Evolutionary conservation across 2,888 invertebrate genomes (phyloP).

Genomic region (Penaeus monodon): DNA sequence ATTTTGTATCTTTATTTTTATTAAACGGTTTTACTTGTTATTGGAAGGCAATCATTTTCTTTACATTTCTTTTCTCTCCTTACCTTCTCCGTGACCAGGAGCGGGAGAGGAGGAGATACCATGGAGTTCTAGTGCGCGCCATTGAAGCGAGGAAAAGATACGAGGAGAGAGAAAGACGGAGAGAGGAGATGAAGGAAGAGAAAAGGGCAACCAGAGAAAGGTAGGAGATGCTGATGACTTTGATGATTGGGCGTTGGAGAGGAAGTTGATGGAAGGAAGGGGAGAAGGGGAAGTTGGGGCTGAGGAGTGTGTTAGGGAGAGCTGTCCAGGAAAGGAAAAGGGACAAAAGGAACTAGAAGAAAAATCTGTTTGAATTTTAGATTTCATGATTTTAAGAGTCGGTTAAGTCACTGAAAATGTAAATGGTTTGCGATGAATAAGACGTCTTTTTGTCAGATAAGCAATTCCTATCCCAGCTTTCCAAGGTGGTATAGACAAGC

Average conservation of each 20-base stretch:
- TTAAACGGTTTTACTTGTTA: background rate
- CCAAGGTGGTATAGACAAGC: too few species aligned
- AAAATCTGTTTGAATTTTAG: too few species aligned
- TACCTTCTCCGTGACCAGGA: conserved; percentile 75
- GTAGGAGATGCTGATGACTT: conserved; percentile 67
- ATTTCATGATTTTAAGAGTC: too few species aligned
- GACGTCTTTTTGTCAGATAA: too few species aligned
- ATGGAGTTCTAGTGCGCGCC: conserved; percentile 88
- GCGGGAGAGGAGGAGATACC: conserved; percentile 88
- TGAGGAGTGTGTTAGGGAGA: too few species aligned
- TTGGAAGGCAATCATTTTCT: background rate
- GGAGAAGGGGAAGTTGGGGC: too few species aligned
- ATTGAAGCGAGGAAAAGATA: conserved; percentile 87
- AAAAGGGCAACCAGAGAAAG: conserved; percentile 84
- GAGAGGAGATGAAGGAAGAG: conserved; percentile 82
- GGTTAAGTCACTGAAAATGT: too few species aligned
- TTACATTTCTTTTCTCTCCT: background rate
- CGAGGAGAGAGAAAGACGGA: conserved; percentile 84
- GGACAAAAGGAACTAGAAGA: too few species aligned
- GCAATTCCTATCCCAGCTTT: too few species aligned
- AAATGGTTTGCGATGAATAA: too few species aligned
- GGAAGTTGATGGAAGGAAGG: too few species aligned
- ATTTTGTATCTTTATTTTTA: conserved; percentile 23
- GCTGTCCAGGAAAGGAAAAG: too few species aligned
- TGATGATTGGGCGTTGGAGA: background rate